Evolutionary conservation across 2,113 vertebrate species (phyloP).

Genomic region (Eonycteris spelaea): DNA sequence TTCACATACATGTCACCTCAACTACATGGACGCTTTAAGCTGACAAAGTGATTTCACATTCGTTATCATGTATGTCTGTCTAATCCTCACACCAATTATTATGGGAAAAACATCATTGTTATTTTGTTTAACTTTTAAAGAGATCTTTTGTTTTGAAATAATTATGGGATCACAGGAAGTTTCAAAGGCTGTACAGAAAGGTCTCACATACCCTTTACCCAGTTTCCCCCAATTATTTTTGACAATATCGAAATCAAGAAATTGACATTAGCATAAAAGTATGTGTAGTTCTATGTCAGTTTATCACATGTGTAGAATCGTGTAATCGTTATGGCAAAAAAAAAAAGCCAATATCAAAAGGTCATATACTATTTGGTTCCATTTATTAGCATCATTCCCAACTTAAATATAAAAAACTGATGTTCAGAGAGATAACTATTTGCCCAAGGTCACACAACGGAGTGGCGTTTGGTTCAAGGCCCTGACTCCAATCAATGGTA

Average conservation of each 20-base stretch:
- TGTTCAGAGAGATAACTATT: background rate
- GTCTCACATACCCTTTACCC: accelerated
- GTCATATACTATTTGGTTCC: background rate
- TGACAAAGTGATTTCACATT: background rate
- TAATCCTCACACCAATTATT: background rate
- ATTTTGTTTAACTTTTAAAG: background rate
- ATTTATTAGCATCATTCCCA: background rate
- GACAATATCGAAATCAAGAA: background rate
- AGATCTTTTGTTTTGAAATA: background rate
- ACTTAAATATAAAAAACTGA: background rate
- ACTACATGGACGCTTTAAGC: background rate
- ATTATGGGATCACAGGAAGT: background rate
- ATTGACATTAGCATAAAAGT: background rate
- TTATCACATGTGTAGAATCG: background rate
- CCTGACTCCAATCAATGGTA: background rate
- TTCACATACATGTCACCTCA: background rate
- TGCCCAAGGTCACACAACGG: background rate
- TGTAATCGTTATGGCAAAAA: background rate
- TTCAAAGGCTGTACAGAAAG: background rate
- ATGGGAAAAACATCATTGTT: background rate
- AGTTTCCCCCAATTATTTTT: background rate
- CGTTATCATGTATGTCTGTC: background rate
- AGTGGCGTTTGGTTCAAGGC: background rate
- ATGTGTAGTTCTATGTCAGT: background rate
- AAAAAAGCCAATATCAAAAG: background rate